These are phyloP conservation scores for Sclerodermus sp. DNA, from an alignment of 2,888 invertebrate species.

Conservation along the genomic window DNA sequence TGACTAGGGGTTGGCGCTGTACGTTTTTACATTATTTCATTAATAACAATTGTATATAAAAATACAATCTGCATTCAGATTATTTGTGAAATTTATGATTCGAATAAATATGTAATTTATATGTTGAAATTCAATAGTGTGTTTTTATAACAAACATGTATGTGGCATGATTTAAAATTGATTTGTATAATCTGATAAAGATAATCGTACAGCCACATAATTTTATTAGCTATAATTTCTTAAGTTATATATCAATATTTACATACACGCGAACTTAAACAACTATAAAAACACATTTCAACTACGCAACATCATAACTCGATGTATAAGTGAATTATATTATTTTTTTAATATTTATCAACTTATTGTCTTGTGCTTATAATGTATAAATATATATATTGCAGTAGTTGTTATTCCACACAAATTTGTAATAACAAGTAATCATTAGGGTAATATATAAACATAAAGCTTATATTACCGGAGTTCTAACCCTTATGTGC, in stretches of 20 bases:
- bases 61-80: conserved; percentile 44
- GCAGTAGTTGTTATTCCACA: conserved; percentile 12
- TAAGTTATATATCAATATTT: neutral
- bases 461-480: too few relatives aligned
- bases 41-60: conserved; percentile 52
- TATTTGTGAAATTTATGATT: conserved; percentile 21
- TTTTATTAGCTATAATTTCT: conserved; percentile 17
- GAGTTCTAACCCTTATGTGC: too few relatives aligned
- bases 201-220: conserved; percentile 26
- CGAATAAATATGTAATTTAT: conserved; percentile 32
- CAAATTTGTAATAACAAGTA: too few relatives aligned
- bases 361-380: conserved; percentile 32
- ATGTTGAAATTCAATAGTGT: conserved; percentile 21
- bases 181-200: conserved; percentile 16
- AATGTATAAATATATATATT: conserved; percentile 18
- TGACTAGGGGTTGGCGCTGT: conserved; percentile 52
- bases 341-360: conserved; percentile 15
- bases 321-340: conserved; percentile 21
- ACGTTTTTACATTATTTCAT: conserved; percentile 40
- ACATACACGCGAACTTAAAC: conserved; percentile 11
- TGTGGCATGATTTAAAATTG: conserved; percentile 24
- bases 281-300: conserved; percentile 25
- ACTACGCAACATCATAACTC: conserved; percentile 22
- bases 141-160: conserved; percentile 14
- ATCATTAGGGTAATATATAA: too few relatives aligned